Percentiles rank a stretch among this genome's conserved stretches.
These are phyloP conservation scores for Deilephila porcellus DNA, from an alignment of 2,888 invertebrate genomes.

Conservation along the genomic window DNA sequence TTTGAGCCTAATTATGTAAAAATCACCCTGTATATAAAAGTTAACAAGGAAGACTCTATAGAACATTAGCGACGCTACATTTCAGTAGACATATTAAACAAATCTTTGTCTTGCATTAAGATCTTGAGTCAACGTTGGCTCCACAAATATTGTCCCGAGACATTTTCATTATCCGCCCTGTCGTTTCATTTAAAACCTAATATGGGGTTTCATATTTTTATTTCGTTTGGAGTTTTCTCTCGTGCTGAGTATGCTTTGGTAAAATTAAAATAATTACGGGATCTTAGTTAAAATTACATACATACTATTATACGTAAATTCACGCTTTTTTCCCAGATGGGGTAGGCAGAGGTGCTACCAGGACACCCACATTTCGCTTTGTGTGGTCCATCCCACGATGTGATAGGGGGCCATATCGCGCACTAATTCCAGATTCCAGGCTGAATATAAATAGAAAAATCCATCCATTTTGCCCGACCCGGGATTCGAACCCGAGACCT, in stretches of 20 bases:
- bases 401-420: too few relatives aligned
- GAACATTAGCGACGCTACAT: background rate
- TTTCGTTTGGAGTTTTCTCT: background rate
- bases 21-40: background rate
- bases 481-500: too few relatives aligned
- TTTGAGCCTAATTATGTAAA: background rate
- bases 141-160: background rate
- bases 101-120: conserved; percentile 14
- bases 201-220: background rate
- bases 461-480: too few relatives aligned
- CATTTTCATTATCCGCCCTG: background rate
- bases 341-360: too few relatives aligned
- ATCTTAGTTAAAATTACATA: background rate
- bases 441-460: too few relatives aligned
- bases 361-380: too few relatives aligned
- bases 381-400: too few relatives aligned
- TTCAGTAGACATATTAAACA: background rate
- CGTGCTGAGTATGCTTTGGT: background rate
- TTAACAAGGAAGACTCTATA: background rate
- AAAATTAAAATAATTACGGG: background rate
- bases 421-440: too few relatives aligned
- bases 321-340: too few relatives aligned
- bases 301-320: too few relatives aligned
- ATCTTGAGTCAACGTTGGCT: conserved; percentile 3
- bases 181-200: conserved; percentile 14